Evolutionary conservation across 2,888 invertebrate species (phyloP).

Genomic region (Beris chalybata): DNA sequence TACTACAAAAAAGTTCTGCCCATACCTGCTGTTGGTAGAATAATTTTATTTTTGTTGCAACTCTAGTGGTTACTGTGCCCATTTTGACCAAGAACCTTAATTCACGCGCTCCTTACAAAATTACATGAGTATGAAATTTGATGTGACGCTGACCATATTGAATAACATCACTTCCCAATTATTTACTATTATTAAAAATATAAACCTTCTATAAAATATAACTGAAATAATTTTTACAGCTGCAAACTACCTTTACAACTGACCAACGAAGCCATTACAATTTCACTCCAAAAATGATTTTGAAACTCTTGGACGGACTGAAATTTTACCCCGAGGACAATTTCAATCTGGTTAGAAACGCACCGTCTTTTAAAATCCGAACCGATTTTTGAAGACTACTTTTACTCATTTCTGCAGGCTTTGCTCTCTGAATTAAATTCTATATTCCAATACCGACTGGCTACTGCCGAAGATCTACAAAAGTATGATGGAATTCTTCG

Average conservation of each 20-base stretch:
- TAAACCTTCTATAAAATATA: too few species aligned
- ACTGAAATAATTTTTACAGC: constrained; percentile 42
- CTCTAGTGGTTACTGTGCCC: not conserved
- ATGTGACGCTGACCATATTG: too few species aligned
- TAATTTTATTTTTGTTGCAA: not conserved
- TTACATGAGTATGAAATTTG: not conserved
- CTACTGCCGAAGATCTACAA: constrained; percentile 65
- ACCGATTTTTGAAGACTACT: not conserved
- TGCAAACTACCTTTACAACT: constrained; percentile 48
- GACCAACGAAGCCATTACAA: constrained; percentile 50
- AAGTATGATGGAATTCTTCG: constrained; percentile 67
- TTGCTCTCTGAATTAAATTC: constrained; percentile 74
- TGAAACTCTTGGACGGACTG: constrained; percentile 50
- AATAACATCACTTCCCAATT: too few species aligned
- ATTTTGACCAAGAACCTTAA: not conserved
- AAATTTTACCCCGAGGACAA: constrained; percentile 49
- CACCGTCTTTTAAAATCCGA: constrained; percentile 8
- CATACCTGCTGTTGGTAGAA: too few species aligned
- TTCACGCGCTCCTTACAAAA: not conserved
- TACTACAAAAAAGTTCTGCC: too few species aligned
- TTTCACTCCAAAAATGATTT: constrained; percentile 55
- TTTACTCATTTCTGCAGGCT: constrained; percentile 58
- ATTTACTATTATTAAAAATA: too few species aligned
- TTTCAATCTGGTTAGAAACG: constrained; percentile 49
- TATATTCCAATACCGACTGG: constrained; percentile 75